Conservation (phyloP, 2,888 invertebrate species). For the Polylopha cassiicola region DNA sequence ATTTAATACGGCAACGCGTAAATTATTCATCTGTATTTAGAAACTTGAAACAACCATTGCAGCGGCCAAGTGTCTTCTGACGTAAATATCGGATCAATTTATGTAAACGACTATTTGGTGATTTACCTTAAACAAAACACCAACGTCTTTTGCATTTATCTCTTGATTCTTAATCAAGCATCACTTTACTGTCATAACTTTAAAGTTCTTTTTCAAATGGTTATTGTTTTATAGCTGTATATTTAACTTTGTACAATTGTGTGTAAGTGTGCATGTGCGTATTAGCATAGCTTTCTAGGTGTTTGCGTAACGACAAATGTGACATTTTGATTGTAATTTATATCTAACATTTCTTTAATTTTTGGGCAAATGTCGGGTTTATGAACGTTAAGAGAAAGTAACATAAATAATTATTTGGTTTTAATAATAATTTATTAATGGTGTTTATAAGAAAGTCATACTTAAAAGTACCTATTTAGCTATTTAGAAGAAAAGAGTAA, state of each 20-base stretch:
- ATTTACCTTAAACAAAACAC: conserved; percentile 16
- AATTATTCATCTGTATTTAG: conserved; percentile 2
- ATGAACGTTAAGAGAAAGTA: conserved; percentile 14
- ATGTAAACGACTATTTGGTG: conserved; percentile 19
- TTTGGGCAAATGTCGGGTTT: conserved; percentile 14
- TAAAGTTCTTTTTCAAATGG: too few species aligned
- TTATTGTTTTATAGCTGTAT: background rate
- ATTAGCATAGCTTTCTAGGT: conserved; percentile 25
- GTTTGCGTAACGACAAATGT: conserved; percentile 23
- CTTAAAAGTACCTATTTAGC: too few species aligned
- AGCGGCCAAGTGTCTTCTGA: conserved; percentile 8
- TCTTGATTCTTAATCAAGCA: too few species aligned
- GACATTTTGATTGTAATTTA: conserved; percentile 22
- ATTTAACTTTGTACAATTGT: conserved; percentile 1
- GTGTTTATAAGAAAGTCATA: too few species aligned
- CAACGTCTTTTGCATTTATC: background rate
- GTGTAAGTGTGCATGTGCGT: conserved; percentile 14
- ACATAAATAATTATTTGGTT: conserved; percentile 14
- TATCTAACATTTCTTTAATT: conserved; percentile 20
- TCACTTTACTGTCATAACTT: too few species aligned
- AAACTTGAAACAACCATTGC: conserved; percentile 13
- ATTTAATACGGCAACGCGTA: too few species aligned
- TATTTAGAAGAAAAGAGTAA: too few species aligned
- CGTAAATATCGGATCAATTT: conserved; percentile 20
- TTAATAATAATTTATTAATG: too few species aligned